Conservation (phyloP, 2,113 vertebrate species). For the Neoarius graeffei region DNA sequence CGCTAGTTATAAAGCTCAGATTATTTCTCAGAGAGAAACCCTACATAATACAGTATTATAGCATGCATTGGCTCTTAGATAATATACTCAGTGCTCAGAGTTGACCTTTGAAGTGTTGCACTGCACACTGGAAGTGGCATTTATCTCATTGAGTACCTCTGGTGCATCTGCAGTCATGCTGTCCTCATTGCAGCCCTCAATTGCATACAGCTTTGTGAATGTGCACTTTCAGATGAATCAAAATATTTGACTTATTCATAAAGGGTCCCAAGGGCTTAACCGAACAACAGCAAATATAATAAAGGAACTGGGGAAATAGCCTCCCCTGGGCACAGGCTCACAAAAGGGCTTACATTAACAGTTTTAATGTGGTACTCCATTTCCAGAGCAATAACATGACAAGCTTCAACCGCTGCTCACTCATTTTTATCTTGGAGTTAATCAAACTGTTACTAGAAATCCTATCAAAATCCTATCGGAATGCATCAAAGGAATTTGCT, state of each 20-base stretch:
- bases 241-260: constrained; percentile 30
- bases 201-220: constrained; percentile 19
- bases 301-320: constrained; percentile 10
- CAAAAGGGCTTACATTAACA: constrained; percentile 13
- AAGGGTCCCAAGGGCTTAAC: constrained; percentile 7
- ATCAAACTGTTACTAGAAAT: not conserved
- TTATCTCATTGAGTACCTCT: constrained; percentile 50
- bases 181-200: constrained; percentile 11
- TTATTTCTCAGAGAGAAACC: not conserved
- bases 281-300: constrained; percentile 7
- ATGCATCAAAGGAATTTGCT: too few relatives aligned
- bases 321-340: not conserved
- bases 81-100: constrained; percentile 65
- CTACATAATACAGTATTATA: not conserved
- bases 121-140: constrained; percentile 54
- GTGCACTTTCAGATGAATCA: constrained; percentile 7
- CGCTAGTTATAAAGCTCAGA: not conserved
- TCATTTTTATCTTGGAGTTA: not conserved
- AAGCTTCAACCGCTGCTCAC: not conserved
- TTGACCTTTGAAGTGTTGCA: constrained; percentile 69
- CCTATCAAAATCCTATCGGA: too few relatives aligned
- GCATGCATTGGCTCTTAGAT: constrained; percentile 56
- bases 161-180: constrained; percentile 20
- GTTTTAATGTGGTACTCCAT: constrained; percentile 6
- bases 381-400: not conserved